phyloP scores from a whole-genome alignment of 2,113 vertebrate genomes.

The Clarias batrachus region DNA sequence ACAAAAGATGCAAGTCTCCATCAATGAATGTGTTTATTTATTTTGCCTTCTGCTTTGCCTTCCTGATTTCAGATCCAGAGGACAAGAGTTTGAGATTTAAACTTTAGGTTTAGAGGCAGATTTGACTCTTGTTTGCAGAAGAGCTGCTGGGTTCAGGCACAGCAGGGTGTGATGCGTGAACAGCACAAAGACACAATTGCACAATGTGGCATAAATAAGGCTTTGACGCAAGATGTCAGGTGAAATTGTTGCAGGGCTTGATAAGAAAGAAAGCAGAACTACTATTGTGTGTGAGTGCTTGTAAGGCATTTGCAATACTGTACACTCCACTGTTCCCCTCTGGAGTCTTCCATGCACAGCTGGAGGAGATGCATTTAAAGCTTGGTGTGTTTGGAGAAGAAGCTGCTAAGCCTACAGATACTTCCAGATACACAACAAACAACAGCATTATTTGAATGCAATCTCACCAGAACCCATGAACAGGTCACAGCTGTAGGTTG shows the following conservation, averaged over 20 bases:
- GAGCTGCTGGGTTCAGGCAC: constrained; percentile 57
- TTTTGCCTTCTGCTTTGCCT: constrained; percentile 10
- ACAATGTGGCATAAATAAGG: not conserved
- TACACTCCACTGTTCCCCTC: not conserved
- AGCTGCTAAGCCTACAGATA: constrained; percentile 19
- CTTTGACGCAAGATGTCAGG: constrained; percentile 14
- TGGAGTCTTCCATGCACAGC: constrained; percentile 12
- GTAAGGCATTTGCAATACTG: not conserved
- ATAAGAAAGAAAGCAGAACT: constrained; percentile 5
- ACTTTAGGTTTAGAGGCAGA: constrained; percentile 62
- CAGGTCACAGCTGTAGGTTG: not conserved
- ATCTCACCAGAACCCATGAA: not conserved
- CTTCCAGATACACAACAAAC: constrained; percentile 5
- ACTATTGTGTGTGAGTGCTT: constrained; percentile 6
- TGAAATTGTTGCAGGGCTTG: constrained; percentile 11
- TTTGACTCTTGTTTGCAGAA: constrained; percentile 54
- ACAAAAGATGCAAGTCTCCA: not conserved
- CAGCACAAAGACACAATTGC: constrained; percentile 4
- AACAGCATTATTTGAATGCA: constrained; percentile 21
- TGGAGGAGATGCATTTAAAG: constrained; percentile 32
- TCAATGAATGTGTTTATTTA: not conserved
- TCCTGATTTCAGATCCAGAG: constrained; percentile 36
- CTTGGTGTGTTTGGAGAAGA: constrained; percentile 1
- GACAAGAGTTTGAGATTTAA: constrained; percentile 50
- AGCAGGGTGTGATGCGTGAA: constrained; percentile 18